These are phyloP conservation scores for Popillia japonica DNA, from an alignment of 1,140 invertebrate genomes.

Conservation along the genomic window DNA sequence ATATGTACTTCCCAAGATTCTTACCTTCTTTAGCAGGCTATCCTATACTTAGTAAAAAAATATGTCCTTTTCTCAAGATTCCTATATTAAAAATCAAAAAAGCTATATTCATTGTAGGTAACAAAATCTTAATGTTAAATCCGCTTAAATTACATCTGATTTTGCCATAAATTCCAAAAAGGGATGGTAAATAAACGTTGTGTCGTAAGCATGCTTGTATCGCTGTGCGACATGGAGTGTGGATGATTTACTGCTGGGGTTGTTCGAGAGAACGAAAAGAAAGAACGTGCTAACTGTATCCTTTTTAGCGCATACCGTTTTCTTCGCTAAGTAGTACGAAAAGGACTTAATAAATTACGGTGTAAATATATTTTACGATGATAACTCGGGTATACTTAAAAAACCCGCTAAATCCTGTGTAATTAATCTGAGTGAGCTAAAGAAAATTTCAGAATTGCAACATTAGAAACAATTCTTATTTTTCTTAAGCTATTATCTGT, in stretches of 20 bases:
- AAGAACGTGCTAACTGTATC: background rate
- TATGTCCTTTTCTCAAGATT: too few species aligned
- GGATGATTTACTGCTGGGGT: background rate
- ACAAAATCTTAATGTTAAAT: background rate
- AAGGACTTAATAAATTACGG: background rate
- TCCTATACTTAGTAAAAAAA: too few species aligned
- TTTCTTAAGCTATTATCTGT: too few species aligned
- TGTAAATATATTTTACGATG: background rate
- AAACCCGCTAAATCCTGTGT: too few species aligned
- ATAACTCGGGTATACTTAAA: background rate
- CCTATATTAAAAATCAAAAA: too few species aligned
- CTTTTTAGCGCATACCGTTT: background rate
- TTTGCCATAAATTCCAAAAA: background rate
- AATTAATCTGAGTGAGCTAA: too few species aligned
- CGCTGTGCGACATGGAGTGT: conserved; percentile 2
- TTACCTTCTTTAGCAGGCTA: too few species aligned
- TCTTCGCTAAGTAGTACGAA: background rate
- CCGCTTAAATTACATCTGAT: background rate
- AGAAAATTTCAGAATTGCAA: too few species aligned
- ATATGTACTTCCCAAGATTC: too few species aligned
- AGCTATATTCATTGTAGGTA: background rate
- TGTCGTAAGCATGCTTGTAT: background rate
- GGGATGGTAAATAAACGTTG: background rate
- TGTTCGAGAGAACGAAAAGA: conserved; percentile 4
- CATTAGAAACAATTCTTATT: too few species aligned